phyloP scores from a whole-genome alignment of 1,140 invertebrate species.

The Drosophila ironensis region DNA sequence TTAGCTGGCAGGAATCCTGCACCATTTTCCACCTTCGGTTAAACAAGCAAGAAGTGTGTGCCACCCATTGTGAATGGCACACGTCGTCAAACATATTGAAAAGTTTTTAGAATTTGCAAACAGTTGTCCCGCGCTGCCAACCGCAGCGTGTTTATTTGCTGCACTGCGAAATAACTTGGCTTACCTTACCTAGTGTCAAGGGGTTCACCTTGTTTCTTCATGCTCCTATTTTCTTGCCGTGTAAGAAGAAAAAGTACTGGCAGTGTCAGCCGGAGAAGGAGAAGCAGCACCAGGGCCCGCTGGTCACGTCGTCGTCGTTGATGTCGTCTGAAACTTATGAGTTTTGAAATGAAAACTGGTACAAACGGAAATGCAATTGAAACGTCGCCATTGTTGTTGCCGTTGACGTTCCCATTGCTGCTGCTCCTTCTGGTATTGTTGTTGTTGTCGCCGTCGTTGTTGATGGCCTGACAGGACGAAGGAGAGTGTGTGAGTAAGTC shows the following conservation, averaged over 20 bases:
- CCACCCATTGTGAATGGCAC: slow-evolving; percentile 47
- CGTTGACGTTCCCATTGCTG: no score
- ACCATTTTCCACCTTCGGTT: slow-evolving; percentile 25
- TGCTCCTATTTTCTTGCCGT: slow-evolving; percentile 5
- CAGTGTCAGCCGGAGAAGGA: neutral
- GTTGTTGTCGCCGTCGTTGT: slow-evolving; percentile 33
- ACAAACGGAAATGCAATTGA: slow-evolving; percentile 80
- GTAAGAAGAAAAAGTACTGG: slow-evolving; percentile 5
- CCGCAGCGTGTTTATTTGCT: slow-evolving; percentile 35
- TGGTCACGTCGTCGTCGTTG: slow-evolving; percentile 68
- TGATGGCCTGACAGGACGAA: slow-evolving; percentile 43
- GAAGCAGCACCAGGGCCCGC: slow-evolving; percentile 24
- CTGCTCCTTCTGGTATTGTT: no score
- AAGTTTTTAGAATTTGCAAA: slow-evolving; percentile 76
- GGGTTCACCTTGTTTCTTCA: no score
- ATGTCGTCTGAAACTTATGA: slow-evolving; percentile 75
- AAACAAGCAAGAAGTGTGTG: slow-evolving; percentile 32
- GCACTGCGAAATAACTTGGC: neutral
- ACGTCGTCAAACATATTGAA: slow-evolving; percentile 71
- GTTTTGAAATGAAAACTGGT: slow-evolving; percentile 80
- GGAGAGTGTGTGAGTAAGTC: slow-evolving; percentile 28
- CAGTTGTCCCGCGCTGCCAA: slow-evolving; percentile 67
- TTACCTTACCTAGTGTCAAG: no score
- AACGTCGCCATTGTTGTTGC: slow-evolving; percentile 71
- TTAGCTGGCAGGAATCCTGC: slow-evolving; percentile 1